These are phyloP conservation scores for Drosophila aldrichi DNA, from an alignment of 2,888 invertebrate species.

Conservation along the genomic window DNA sequence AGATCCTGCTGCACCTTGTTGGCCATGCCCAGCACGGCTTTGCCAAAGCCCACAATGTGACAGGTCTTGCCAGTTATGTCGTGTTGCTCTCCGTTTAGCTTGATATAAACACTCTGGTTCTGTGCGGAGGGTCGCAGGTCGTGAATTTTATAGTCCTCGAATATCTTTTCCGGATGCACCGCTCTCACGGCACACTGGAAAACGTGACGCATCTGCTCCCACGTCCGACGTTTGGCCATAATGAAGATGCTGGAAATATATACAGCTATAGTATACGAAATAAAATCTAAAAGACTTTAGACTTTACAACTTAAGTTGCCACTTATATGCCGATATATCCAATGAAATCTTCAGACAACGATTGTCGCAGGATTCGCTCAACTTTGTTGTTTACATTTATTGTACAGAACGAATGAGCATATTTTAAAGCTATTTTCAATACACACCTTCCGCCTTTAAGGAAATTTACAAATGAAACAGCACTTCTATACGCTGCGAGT, in stretches of 20 bases:
- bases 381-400: conserved; percentile 13
- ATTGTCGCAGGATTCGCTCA: conserved; percentile 2
- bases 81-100: conserved; percentile 44
- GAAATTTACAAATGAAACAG: neutral
- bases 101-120: conserved; percentile 48
- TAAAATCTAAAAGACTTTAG: neutral
- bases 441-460: conserved; percentile 3
- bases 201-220: conserved; percentile 66
- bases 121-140: conserved; percentile 60
- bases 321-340: neutral
- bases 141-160: conserved; percentile 62
- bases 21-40: conserved; percentile 96
- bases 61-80: conserved; percentile 63
- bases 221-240: conserved; percentile 59
- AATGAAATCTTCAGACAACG: neutral
- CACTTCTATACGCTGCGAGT: neutral
- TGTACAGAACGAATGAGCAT: neutral
- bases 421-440: neutral
- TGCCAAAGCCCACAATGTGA: conserved; percentile 93
- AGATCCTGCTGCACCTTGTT: conserved; percentile 89
- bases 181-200: conserved; percentile 60
- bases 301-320: neutral
- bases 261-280: neutral
- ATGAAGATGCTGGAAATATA: neutral
- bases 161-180: conserved; percentile 69